Evolutionary conservation across 2,888 invertebrate genomes (phyloP).

Genomic region (Kryphioiulus occultus): DNA sequence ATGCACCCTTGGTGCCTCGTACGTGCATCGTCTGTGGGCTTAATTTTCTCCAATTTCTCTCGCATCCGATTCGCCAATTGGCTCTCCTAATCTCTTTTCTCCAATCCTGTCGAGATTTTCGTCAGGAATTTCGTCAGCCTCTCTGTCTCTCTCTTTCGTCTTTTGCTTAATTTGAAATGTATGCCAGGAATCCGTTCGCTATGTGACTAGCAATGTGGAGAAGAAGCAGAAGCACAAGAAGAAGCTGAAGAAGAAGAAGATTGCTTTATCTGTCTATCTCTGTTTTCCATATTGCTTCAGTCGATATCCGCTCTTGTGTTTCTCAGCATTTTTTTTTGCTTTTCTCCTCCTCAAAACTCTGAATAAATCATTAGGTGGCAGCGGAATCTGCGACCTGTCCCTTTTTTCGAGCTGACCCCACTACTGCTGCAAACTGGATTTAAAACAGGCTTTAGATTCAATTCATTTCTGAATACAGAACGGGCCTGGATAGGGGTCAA

Average conservation of each 20-base stretch:
- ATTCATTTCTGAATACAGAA: background rate
- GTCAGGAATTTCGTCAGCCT: background rate
- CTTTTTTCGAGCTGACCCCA: background rate
- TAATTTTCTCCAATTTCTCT: too few relatives aligned
- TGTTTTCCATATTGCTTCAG: background rate
- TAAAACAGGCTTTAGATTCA: background rate
- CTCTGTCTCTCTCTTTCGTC: background rate
- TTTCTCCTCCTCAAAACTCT: background rate
- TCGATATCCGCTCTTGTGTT: background rate
- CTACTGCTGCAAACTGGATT: background rate
- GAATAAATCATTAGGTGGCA: background rate
- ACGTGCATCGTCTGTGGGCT: too few relatives aligned
- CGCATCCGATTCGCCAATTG: too few relatives aligned
- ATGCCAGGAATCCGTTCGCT: background rate
- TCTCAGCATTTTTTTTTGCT: background rate
- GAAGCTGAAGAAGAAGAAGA: background rate
- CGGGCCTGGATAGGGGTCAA: background rate
- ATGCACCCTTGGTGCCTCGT: too few relatives aligned
- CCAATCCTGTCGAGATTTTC: background rate
- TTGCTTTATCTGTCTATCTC: background rate
- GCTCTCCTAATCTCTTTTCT: background rate
- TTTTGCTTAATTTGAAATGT: background rate
- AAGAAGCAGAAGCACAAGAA: too few relatives aligned
- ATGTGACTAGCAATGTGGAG: background rate
- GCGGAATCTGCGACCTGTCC: background rate